Base-by-base conservation (phyloP, 2,888 invertebrate species). In the Nomada fucata region DNA sequence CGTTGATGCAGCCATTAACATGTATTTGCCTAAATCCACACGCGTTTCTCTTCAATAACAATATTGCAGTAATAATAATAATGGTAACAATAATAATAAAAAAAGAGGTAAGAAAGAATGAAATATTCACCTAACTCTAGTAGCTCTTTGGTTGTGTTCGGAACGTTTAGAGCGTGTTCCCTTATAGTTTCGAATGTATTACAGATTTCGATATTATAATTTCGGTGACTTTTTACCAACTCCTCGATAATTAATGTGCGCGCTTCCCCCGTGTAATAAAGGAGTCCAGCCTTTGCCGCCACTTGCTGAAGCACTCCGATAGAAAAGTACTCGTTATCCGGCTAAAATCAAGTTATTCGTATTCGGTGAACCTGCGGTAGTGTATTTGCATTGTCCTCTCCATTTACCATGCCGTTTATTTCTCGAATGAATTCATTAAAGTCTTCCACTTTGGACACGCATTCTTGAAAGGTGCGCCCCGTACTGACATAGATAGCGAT, bases 101-200 rank as follows among this genome's bases (percentile, higher is more conserved):
- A 36, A 36, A 29, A 36, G 13, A 15, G 10, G 15, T 10, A 47
- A 15, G 20, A 15, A 11, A 18, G 20, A n/a, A 13, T 1, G 5
- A 44, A 26, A 20, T 0, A 23, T 52, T 77, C 79, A 92, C 93
- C 93, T 59, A 91, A 84, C 83, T 96, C 97, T 87, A 98, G 95
- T 47, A 98, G 94, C 90, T 98, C 97, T 88, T 96, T 96, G 0
- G 98, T 97, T 55, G 96, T 96, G 83, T 95, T 95, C 0, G 98
- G 98, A 86, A 96, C 95, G 88, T 96, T 95, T 15, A 97, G 92
- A 0, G 97, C 97, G 85, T 94, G 95, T 50, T 94, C 94, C 88
- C 96, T 95, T 74, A 98, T 96, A 42, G 94, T 94, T 93, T 97
- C 96, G 92, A 98, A 98, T 87, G 96, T 95, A 1, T 94, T 94